Conservation (phyloP, 2,113 vertebrate genomes). For the Colossoma macropomum region DNA sequence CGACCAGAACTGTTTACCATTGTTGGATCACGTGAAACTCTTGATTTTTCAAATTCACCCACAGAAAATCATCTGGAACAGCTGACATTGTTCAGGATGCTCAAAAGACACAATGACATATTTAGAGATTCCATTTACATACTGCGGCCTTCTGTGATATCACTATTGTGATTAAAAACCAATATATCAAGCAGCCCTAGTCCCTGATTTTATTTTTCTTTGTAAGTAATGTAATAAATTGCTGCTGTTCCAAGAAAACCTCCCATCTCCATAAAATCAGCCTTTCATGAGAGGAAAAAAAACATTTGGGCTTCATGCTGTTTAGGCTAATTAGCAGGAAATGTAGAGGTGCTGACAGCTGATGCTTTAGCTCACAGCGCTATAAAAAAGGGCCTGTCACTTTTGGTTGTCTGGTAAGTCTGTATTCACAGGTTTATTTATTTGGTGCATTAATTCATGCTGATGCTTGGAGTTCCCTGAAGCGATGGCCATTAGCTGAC, state of each 20-base stretch:
- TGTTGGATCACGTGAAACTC: too few species aligned
- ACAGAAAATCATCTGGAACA: too few species aligned
- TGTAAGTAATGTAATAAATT: conserved; percentile 17
- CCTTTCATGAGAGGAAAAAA: neutral
- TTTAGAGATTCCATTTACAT: too few species aligned
- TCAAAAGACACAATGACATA: too few species aligned
- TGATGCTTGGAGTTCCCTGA: neutral
- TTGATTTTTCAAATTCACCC: too few species aligned
- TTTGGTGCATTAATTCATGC: neutral
- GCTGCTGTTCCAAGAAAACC: conserved; percentile 2
- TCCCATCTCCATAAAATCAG: conserved; percentile 6
- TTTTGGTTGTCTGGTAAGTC: neutral
- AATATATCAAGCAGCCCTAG: too few species aligned
- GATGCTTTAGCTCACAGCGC: neutral
- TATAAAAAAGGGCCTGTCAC: neutral
- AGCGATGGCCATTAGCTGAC: neutral
- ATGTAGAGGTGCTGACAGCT: neutral
- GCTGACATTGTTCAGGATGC: too few species aligned
- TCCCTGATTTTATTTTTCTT: neutral
- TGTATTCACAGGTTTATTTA: conserved; percentile 1
- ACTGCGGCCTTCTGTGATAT: too few species aligned
- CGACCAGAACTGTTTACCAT: too few species aligned
- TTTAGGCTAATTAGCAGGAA: conserved; percentile 28
- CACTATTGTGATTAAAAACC: too few species aligned
- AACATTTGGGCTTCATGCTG: conserved; percentile 8